Percentiles rank a stretch among this genome's conserved stretches.
phyloP scores from a whole-genome alignment of 2,113 vertebrate genomes.

The Psilopsiagon aurifrons region DNA sequence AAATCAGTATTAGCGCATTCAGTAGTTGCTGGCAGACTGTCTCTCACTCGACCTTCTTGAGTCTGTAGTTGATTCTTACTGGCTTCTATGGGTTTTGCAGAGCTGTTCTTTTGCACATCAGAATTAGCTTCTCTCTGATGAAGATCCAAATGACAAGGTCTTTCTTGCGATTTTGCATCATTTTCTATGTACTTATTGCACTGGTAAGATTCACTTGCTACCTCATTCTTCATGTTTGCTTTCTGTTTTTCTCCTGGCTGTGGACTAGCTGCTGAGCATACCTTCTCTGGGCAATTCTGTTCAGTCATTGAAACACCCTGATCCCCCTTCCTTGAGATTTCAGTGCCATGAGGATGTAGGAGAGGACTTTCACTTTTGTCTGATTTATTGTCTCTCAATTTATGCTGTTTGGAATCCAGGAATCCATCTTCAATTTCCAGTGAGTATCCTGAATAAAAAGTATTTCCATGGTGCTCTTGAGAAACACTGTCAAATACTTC shows the following conservation, averaged over 20 bases:
- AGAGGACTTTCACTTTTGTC: slow-evolving; percentile 34
- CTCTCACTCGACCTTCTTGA: slow-evolving; percentile 86
- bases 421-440: slow-evolving; percentile 56
- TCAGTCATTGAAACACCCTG: slow-evolving; percentile 31
- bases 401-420: slow-evolving; percentile 33
- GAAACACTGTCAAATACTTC: slow-evolving; percentile 87
- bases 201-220: slow-evolving; percentile 47
- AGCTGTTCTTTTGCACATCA: slow-evolving; percentile 79
- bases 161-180: slow-evolving; percentile 87
- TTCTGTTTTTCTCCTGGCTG: slow-evolving; percentile 45
- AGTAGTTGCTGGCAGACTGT: slow-evolving; percentile 77
- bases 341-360: background rate
- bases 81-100: slow-evolving; percentile 77
- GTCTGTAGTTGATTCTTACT: slow-evolving; percentile 83
- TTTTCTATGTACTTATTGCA: slow-evolving; percentile 64
- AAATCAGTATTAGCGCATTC: slow-evolving; percentile 85
- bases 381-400: background rate
- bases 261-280: background rate
- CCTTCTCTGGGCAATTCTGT: background rate
- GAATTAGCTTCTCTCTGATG: slow-evolving; percentile 81
- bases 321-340: slow-evolving; percentile 30
- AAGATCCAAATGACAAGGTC: slow-evolving; percentile 91
- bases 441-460: slow-evolving; percentile 46
- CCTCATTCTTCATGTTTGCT: slow-evolving; percentile 5
- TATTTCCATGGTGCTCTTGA: slow-evolving; percentile 58